Evolutionary conservation across 2,113 vertebrate species (phyloP), one percentile per base, ranked within the genome.

Genomic region (Amblyornis subalaris): DNA sequence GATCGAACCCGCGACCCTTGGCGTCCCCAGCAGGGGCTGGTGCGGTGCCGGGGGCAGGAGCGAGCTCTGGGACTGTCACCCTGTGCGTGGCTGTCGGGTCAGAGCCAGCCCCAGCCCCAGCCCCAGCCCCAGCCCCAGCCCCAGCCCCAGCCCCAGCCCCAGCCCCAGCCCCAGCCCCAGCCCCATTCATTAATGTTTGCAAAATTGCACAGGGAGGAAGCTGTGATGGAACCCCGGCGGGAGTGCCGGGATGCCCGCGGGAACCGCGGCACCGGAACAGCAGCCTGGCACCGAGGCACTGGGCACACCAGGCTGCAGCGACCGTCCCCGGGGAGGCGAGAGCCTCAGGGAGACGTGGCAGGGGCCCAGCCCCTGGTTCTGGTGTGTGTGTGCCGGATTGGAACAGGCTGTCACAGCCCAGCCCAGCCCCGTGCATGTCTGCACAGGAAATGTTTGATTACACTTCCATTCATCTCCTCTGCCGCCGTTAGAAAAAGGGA

Each of bases 1-100:
- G 86, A 96, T 96, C 86, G 93, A 95, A 94, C 92, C 94, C 75
- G 61, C 61, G 38, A 92, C 54, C 74, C 71, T 93, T 92, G 93
- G 95, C 92, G 93, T 85, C 93, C 60, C 40, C 51, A 35, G 69
- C 19, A 17, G 45, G 1, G 9, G 2, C 9, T 7, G 80, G 22
- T 12, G 78, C 54, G 4, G 50, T 24, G 93, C 66, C 67, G 67
- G 67, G 29, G 51, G 55, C 90, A 33, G 64, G 26, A 51, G 84
- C 48, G 7, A 14, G 9, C 15, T 15, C 47, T 79, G 31, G 31
- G 75, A 22, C 18, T 26, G 12, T 20, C 53, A 12, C 88, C 60
- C 55, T 2, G 28, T 18, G 57, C 42, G 7, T 1, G 62, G 74
- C 78, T 28, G 75, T 1, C 18, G 64, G 88, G 6, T 58, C 83